Evolutionary conservation across 2,113 vertebrate genomes (phyloP).

Genomic region (Pleuronectes platessa): DNA sequence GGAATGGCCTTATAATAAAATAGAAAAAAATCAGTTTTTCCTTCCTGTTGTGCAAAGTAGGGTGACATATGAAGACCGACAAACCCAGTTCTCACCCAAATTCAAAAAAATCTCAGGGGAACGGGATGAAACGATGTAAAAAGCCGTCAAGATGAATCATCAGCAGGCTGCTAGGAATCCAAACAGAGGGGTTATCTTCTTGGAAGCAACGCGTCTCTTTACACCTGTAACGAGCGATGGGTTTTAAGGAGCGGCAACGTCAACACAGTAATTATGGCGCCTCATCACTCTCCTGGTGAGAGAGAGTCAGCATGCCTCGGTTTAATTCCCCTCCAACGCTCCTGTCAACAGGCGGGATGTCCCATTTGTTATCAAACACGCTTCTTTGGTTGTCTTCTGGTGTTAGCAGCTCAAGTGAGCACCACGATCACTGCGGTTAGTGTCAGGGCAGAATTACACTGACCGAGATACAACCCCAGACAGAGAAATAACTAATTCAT

Average conservation of each 20-base stretch:
- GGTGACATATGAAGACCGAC: not conserved
- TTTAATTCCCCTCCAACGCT: slow-evolving; percentile 68
- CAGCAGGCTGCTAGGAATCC: slow-evolving; percentile 15
- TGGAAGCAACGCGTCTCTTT: slow-evolving; percentile 26
- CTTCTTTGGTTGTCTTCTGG: slow-evolving; percentile 31
- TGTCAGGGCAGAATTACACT: slow-evolving; percentile 15
- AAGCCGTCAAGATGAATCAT: slow-evolving; percentile 22
- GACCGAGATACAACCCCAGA: not conserved
- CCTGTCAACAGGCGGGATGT: slow-evolving; percentile 60
- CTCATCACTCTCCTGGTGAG: slow-evolving; percentile 48
- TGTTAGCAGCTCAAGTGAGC: slow-evolving; percentile 22
- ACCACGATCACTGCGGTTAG: slow-evolving; percentile 1
- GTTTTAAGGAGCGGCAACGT: slow-evolving; percentile 39
- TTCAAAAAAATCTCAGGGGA: not conserved
- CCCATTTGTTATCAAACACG: slow-evolving; percentile 53
- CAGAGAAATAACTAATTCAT: slow-evolving; percentile 3
- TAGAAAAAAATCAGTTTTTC: no score
- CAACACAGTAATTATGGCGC: slow-evolving; percentile 58
- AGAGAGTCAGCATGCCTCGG: slow-evolving; percentile 55
- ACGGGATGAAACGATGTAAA: not conserved
- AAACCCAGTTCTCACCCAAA: not conserved
- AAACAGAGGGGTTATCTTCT: slow-evolving; percentile 30
- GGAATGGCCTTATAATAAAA: no score
- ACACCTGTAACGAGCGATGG: slow-evolving; percentile 47
- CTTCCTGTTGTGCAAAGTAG: not conserved